These are phyloP conservation scores for Scophthalmus maximus DNA, from an alignment of 2,113 vertebrate species.

Conservation along the genomic window DNA sequence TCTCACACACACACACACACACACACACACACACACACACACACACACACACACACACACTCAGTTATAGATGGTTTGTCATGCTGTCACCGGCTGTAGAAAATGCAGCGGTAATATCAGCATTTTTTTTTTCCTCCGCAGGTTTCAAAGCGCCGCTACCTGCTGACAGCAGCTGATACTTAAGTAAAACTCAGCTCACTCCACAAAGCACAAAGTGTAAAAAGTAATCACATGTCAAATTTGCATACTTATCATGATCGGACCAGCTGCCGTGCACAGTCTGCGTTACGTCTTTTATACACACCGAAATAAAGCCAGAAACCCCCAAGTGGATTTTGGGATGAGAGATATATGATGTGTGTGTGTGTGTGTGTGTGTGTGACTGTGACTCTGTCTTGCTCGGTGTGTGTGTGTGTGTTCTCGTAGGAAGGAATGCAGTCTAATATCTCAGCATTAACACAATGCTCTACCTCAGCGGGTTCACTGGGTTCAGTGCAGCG, in stretches of 20 bases:
- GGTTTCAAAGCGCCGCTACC: conserved; percentile 46
- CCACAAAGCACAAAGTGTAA: conserved; percentile 51
- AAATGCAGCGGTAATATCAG: conserved; percentile 46
- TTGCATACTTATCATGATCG: conserved; percentile 71
- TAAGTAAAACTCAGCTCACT: conserved; percentile 51
- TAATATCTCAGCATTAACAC: conserved; percentile 62
- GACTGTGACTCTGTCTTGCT: not conserved
- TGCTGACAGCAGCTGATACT: conserved; percentile 68
- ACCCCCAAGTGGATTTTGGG: conserved; percentile 30
- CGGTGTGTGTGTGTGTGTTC: conserved; percentile 16
- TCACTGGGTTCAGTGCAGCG: conserved; percentile 56
- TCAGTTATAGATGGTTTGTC: not conserved
- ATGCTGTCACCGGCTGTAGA: not conserved
- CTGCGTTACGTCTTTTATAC: conserved; percentile 40
- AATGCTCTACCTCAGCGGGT: conserved; percentile 50
- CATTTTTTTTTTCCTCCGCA: conserved; percentile 52
- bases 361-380: not conserved
- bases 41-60: conserved; percentile 39
- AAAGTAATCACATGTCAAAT: conserved; percentile 68
- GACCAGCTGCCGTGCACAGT: conserved; percentile 43
- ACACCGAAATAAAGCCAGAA: conserved; percentile 44
- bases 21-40: conserved; percentile 18
- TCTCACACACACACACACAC: too few species aligned
- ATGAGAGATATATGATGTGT: conserved; percentile 19
- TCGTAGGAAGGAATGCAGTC: conserved; percentile 51